phyloP scores from a whole-genome alignment of 1,140 invertebrate genomes.

The Drosophila pallidifrons region DNA sequence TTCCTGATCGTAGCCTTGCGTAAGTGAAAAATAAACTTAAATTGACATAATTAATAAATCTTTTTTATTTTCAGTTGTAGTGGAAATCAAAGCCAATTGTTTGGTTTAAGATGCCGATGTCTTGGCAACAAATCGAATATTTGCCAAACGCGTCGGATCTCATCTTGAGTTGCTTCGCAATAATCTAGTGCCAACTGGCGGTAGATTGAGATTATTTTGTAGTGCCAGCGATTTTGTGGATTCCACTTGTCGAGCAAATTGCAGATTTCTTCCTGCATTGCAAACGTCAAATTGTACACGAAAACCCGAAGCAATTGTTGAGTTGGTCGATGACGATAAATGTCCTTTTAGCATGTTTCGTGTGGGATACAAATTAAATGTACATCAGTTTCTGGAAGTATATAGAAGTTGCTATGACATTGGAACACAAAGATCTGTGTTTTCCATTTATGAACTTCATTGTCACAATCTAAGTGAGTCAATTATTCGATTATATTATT shows the following conservation, averaged over 20 bases:
- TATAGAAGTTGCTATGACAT: slow-evolving; percentile 1
- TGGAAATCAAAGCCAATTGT: no score
- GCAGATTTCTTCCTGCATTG: neutral
- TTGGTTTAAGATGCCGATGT: no score
- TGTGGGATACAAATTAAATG: neutral
- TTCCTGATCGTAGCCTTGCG: neutral
- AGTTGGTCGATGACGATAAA: neutral
- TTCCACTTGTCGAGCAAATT: neutral
- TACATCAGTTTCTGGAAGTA: neutral
- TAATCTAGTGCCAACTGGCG: no score
- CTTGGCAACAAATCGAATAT: no score
- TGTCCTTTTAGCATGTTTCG: neutral
- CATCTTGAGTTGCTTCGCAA: no score
- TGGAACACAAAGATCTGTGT: neutral
- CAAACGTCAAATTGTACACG: neutral
- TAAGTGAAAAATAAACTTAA: neutral
- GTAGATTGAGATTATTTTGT: no score
- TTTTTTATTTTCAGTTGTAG: neutral
- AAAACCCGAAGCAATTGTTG: neutral
- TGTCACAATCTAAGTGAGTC: neutral
- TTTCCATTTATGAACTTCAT: neutral
- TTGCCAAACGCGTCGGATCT: no score
- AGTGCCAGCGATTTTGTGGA: no score
- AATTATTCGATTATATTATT: neutral
- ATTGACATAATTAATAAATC: neutral